A percentile compares a stretch with the other conserved stretches of the same genome.
These are phyloP conservation scores for Scartelaos histophorus DNA, from an alignment of 2,113 vertebrate species.

Conservation along the genomic window DNA sequence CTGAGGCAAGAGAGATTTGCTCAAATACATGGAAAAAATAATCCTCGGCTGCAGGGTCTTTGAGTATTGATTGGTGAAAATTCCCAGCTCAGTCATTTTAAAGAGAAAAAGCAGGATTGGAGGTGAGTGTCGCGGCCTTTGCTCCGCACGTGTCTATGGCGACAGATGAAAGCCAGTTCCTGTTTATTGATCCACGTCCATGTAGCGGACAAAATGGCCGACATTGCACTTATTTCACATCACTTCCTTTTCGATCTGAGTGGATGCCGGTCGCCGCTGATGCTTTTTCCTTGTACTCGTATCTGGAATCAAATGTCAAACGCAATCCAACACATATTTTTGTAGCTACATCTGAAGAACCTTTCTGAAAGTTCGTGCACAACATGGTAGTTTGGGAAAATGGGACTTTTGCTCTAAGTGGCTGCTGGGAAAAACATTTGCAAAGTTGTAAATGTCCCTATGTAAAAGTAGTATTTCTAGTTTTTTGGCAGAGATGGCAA, in stretches of 20 bases:
- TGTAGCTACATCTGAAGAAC: neutral
- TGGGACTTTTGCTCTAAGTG: neutral
- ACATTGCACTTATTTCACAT: neutral
- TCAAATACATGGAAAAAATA: too few species aligned
- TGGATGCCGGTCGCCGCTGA: neutral
- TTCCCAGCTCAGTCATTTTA: neutral
- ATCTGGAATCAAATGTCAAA: constrained; percentile 15
- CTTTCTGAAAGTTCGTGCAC: neutral
- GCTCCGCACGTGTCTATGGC: constrained; percentile 24
- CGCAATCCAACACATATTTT: neutral
- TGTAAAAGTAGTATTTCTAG: neutral
- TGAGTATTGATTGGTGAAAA: neutral
- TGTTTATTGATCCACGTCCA: constrained; percentile 63
- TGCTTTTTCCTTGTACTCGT: constrained; percentile 26
- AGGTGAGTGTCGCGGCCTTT: constrained; percentile 14
- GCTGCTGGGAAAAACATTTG: neutral
- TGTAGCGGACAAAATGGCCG: constrained; percentile 9
- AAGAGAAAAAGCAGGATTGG: neutral
- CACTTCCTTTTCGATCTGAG: constrained; percentile 13
- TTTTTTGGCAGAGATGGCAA: too few species aligned
- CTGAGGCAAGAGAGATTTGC: too few species aligned
- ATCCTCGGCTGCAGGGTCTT: neutral
- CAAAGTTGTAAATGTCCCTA: neutral
- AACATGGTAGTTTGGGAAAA: too few species aligned
- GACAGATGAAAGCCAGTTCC: constrained; percentile 51